Conservation (phyloP, 1,140 invertebrate genomes). For the Calliphora vicina region DNA sequence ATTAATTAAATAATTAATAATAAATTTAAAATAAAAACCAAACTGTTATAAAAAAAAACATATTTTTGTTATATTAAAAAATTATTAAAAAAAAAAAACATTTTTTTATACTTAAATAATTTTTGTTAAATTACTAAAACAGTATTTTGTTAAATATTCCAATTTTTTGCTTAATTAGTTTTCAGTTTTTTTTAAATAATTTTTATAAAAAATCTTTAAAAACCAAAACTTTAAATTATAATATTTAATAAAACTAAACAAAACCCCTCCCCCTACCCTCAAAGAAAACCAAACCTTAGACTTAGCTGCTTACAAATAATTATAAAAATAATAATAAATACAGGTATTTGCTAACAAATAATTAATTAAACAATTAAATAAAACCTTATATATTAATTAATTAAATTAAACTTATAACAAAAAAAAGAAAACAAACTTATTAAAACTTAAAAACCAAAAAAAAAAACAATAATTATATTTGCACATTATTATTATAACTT, state of each 20-base stretch:
- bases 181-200: not conserved
- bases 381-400: constrained; percentile 50
- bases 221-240: not conserved
- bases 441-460: constrained; percentile 4
- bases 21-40: not conserved
- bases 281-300: constrained; percentile 13
- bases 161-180: not conserved
- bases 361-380: not conserved
- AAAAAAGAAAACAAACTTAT: not conserved
- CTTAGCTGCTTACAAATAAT: constrained; percentile 21
- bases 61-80: not conserved
- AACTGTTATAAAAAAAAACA: not conserved
- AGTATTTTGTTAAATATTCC: constrained; percentile 29
- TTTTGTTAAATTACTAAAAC: not conserved
- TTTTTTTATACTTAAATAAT: not conserved
- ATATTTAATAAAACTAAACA: constrained; percentile 25
- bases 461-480: constrained; percentile 20
- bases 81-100: not conserved
- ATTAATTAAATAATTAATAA: constrained; percentile 3
- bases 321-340: constrained; percentile 13
- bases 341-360: constrained; percentile 32
- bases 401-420: constrained; percentile 39
- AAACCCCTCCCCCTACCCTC: no score
- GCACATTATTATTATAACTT: constrained; percentile 15
- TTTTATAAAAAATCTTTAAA: not conserved